These are phyloP conservation scores for Parasteatoda lunata DNA, from an alignment of 2,888 invertebrate genomes.

Conservation along the genomic window DNA sequence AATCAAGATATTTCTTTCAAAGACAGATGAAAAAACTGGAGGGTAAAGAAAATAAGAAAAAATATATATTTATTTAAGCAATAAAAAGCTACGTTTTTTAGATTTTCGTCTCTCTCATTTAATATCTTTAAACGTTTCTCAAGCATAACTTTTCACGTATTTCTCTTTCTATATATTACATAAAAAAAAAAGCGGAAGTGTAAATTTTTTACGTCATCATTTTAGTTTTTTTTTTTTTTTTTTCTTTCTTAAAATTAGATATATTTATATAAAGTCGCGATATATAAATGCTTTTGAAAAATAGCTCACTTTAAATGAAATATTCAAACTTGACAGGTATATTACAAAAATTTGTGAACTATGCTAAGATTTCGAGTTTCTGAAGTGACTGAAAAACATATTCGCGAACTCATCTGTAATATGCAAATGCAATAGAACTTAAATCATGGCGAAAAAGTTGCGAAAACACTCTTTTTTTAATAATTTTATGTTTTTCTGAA, in stretches of 20 bases:
- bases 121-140: conserved; percentile 41
- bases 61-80: conserved; percentile 18
- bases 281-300: conserved; percentile 26
- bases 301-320: conserved; percentile 67
- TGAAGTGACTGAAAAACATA: conserved; percentile 26
- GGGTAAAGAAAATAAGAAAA: conserved; percentile 1
- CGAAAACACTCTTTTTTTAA: background rate
- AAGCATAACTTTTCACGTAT: conserved; percentile 33
- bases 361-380: background rate
- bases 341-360: conserved; percentile 42
- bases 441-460: conserved; percentile 16
- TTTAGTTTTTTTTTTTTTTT: background rate
- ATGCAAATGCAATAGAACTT: conserved; percentile 65
- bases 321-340: conserved; percentile 67
- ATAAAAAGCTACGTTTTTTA: conserved; percentile 7
- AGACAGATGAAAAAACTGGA: background rate
- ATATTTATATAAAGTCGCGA: conserved; percentile 15
- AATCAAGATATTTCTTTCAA: conserved; percentile 42
- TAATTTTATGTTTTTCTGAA: conserved; percentile 6
- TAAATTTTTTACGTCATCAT: background rate
- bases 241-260: background rate
- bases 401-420: conserved; percentile 30
- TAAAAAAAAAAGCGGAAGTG: background rate
- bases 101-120: conserved; percentile 24
- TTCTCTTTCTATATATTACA: background rate